Evolutionary conservation across 1,140 invertebrate genomes (phyloP), one percentile per base, ranked within the genome.

Genomic region (Brachionus sp.): DNA sequence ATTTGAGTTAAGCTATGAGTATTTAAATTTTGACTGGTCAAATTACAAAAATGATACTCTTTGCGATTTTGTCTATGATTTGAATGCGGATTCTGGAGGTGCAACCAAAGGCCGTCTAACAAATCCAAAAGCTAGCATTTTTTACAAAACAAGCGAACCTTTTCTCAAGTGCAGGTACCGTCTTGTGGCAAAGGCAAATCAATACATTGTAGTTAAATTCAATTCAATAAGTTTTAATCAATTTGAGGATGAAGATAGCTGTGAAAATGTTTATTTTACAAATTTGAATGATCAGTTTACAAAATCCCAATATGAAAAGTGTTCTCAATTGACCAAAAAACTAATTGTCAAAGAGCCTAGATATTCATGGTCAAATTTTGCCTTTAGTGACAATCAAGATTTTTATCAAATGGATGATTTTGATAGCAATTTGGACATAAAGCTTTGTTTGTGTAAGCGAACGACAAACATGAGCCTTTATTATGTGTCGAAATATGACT

Each of bases 121-220:
- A 29, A 80, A 80, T 80, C 77, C 77, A 16, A 57, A 80, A 62
- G 77, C 77, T 12, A 80, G 62, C 37, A 80, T 80, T 62, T 80
- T 80, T 12, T 80, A 80, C 39, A 42, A 62, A 64, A 80, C 77
- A 25, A 62, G 12, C 12, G 77, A 80, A 13, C n/a, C 35, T 16
- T 66, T 62, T 23, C 37, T 80, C 19, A 57, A 66, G 50, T 80
- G 77, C 13, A 57, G 10, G 35, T 80, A 62, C 39, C 46, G 77
- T 5, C 29, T 80, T 9, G 37, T 80, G 25, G 77, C 50, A 33
- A 37, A 9, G 16, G 29, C 62, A 4, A 66, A 66, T 19, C 77
- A 80, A 19, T 80, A 80, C 39, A 62, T 80, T 57, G 19, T 42
- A 50, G 12, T 80, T 12, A 12, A 12, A 13, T 33, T 80, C 13